These are phyloP conservation scores for Cryptus viduatorius DNA, from an alignment of 2,888 invertebrate genomes.

Conservation along the genomic window DNA sequence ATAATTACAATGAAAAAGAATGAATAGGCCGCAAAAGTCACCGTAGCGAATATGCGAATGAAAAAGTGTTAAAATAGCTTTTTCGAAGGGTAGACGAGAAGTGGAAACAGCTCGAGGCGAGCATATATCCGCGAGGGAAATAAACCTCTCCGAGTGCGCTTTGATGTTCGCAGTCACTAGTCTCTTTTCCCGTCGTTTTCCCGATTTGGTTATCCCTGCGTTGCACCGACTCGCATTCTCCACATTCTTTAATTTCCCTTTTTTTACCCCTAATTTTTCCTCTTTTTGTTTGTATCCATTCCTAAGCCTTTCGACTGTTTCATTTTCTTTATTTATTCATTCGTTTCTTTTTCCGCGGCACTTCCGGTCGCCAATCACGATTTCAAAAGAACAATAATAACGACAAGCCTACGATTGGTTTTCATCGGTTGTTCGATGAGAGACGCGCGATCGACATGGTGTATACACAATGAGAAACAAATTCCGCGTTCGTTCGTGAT, in stretches of 20 bases:
- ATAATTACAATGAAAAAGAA: conserved; percentile 32
- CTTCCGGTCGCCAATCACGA: conserved; percentile 43
- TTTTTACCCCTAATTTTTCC: not conserved
- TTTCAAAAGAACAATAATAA: conserved; percentile 59
- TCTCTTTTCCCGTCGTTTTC: conserved; percentile 37
- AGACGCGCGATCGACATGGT: conserved; percentile 33
- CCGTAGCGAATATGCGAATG: conserved; percentile 31
- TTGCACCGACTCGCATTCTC: not conserved
- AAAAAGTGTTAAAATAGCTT: conserved; percentile 51
- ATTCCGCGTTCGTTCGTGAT: conserved; percentile 20
- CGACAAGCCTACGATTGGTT: conserved; percentile 45
- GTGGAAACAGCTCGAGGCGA: conserved; percentile 18
- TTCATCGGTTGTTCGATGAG: conserved; percentile 47
- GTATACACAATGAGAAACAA: conserved; percentile 53
- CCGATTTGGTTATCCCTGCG: conserved; percentile 19
- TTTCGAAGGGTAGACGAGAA: conserved; percentile 22
- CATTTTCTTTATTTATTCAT: conserved; percentile 33
- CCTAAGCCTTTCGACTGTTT: not conserved
- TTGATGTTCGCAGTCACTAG: conserved; percentile 56
- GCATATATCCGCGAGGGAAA: conserved; percentile 21
- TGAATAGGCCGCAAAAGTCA: conserved; percentile 16
- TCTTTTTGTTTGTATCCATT: not conserved
- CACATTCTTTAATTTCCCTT: not conserved
- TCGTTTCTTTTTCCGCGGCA: not conserved
- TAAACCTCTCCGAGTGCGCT: conserved; percentile 58